Evolutionary conservation across 2,113 vertebrate species (phyloP), one percentile per base, ranked within the genome.

Genomic region (Parus major): DNA sequence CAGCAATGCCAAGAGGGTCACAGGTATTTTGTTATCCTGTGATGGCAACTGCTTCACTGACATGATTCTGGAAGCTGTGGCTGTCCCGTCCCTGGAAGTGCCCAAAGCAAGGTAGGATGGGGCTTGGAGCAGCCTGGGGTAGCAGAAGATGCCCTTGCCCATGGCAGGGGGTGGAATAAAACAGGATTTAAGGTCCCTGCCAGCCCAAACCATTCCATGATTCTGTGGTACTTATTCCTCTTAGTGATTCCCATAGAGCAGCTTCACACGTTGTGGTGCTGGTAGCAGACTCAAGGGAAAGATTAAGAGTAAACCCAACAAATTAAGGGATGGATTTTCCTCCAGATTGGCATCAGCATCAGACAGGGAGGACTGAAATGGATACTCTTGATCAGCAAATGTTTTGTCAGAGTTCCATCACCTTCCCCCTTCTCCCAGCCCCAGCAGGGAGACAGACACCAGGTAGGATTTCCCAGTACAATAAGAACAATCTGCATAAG

Each of bases 1-100:
- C 86, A 78, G 95, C 80, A 80, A 49, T 75, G 87, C 81, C 16
- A 27, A 41, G 85, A 92, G 66, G 68, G 76, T 76, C 71, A 76
- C n/a, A 31, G 68, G 80, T 36, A 57, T 76, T 83, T 64, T 20
- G 10, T 55, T 47, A 61, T 14, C 36, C 71, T 76, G 78, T 35
- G 71, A 63, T 29, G 70, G 36, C 69, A 76, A 42, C 59, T 55
- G 52, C 68, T 70, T 36, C 8, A 2, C 52, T 31, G 61, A 20
- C 61, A 7, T 2, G 28, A 18, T 25, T 78, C 79, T 19, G 50
- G 46, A 11, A 41, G 39, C n/a, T 72, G 81, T 12, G 42, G 31
- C 50, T 18, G 50, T 17, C 6, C 64, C 33, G 25, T 9, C 72
- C 44, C 24, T 59, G 68, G 15, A 13, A 56, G 15, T 11, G 27